phyloP scores from a whole-genome alignment of 2,797 vertebrate species.

The Sebastes steindachneri region DNA sequence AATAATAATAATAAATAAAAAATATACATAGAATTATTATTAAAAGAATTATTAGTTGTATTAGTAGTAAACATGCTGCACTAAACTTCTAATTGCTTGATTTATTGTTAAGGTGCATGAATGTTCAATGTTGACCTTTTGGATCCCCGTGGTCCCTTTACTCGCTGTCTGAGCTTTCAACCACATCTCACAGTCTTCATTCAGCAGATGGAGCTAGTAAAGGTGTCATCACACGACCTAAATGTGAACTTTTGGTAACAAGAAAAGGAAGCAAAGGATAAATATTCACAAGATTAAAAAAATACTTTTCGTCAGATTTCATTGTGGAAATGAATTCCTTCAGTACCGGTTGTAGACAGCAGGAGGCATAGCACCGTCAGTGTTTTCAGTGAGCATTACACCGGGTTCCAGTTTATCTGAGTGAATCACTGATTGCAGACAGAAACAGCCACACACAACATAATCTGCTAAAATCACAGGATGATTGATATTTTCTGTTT shows the following conservation, averaged over 20 bases:
- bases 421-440: background rate
- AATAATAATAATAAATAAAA: no score
- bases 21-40: accelerated
- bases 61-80: background rate
- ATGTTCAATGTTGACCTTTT: background rate
- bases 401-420: background rate
- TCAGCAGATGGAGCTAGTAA: accelerated
- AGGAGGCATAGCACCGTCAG: conserved; percentile 41
- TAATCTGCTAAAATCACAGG: background rate
- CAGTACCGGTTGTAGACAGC: conserved; percentile 43
- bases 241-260: background rate
- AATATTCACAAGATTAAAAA: background rate
- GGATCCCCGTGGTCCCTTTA: background rate
- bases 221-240: background rate
- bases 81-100: background rate
- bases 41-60: background rate
- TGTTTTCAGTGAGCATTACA: background rate
- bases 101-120: background rate
- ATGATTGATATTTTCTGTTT: conserved; percentile 18
- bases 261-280: background rate
- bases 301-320: background rate
- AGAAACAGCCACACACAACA: background rate
- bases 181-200: background rate
- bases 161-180: background rate
- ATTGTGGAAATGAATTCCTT: background rate